A percentile compares a stretch with the other conserved stretches of the same genome.
phyloP scores from a whole-genome alignment of 2,113 vertebrate genomes.

The Tichodroma muraria region DNA sequence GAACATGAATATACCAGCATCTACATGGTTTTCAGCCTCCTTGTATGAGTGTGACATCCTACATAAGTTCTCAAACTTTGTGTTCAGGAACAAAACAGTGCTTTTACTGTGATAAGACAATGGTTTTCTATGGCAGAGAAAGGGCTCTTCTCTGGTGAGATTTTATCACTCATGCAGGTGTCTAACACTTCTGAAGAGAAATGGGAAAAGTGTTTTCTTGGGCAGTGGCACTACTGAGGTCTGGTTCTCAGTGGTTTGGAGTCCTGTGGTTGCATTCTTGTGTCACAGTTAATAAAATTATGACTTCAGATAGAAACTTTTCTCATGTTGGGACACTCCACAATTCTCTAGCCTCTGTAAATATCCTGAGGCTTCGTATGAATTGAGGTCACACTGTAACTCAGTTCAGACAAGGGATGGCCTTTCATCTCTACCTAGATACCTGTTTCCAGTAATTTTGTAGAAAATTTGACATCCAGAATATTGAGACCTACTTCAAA shows the following conservation, averaged over 20 bases:
- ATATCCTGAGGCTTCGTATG: neutral
- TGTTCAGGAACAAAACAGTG: neutral
- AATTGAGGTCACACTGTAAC: neutral
- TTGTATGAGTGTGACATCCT: neutral
- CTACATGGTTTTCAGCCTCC: neutral
- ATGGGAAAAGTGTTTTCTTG: neutral
- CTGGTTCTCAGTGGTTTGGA: neutral
- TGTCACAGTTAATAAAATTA: neutral
- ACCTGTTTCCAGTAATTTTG: neutral
- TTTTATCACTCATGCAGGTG: neutral
- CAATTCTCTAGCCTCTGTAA: neutral
- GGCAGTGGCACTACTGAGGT: neutral
- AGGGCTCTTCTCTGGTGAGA: neutral
- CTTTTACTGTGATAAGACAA: neutral
- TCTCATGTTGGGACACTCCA: neutral
- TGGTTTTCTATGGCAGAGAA: neutral
- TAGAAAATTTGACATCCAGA: neutral
- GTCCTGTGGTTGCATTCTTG: neutral
- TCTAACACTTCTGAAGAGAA: neutral
- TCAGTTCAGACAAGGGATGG: neutral
- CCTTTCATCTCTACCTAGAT: neutral
- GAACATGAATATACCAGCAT: neutral
- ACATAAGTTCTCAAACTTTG: neutral
- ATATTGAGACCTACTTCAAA: neutral
- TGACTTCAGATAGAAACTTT: neutral